Evolutionary conservation across 1,140 invertebrate genomes (phyloP).

Genomic region (Monochamus saltuarius): DNA sequence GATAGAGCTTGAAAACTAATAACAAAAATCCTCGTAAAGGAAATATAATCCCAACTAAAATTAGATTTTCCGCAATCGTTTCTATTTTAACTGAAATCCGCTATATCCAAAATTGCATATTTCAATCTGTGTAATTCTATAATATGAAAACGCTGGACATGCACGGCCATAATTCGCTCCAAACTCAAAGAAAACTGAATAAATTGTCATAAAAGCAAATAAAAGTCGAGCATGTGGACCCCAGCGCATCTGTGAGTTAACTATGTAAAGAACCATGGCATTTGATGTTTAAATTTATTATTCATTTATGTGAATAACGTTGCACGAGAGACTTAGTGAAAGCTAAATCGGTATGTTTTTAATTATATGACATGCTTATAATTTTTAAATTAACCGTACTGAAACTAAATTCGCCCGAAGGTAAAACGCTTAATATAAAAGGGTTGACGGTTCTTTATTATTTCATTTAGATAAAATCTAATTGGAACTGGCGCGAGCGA

Average conservation of each 20-base stretch:
- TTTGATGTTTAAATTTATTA: slow-evolving; percentile 33
- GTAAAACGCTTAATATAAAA: slow-evolving; percentile 35
- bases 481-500: slow-evolving; percentile 34
- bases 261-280: slow-evolving; percentile 24
- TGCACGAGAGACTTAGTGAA: slow-evolving; percentile 26
- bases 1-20: neutral
- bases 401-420: slow-evolving; percentile 30
- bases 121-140: slow-evolving; percentile 31
- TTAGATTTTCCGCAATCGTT: slow-evolving; percentile 1
- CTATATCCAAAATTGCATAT: slow-evolving; percentile 30
- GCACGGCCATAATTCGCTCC: slow-evolving; percentile 25
- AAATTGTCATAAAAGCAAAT: slow-evolving; percentile 35
- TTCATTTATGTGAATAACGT: slow-evolving; percentile 27
- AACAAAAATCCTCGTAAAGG: neutral
- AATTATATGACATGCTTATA: slow-evolving; percentile 41
- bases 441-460: slow-evolving; percentile 37
- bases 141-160: slow-evolving; percentile 31
- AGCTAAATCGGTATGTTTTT: slow-evolving; percentile 35
- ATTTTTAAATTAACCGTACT: slow-evolving; percentile 42
- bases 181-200: slow-evolving; percentile 31
- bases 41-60: neutral
- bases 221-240: slow-evolving; percentile 17
- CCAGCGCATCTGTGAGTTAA: slow-evolving; percentile 20
- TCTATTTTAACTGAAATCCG: neutral
- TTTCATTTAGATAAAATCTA: slow-evolving; percentile 43